Evolutionary conservation across 2,888 invertebrate genomes (phyloP).

Genomic region (Fissipunctia ypsillon): DNA sequence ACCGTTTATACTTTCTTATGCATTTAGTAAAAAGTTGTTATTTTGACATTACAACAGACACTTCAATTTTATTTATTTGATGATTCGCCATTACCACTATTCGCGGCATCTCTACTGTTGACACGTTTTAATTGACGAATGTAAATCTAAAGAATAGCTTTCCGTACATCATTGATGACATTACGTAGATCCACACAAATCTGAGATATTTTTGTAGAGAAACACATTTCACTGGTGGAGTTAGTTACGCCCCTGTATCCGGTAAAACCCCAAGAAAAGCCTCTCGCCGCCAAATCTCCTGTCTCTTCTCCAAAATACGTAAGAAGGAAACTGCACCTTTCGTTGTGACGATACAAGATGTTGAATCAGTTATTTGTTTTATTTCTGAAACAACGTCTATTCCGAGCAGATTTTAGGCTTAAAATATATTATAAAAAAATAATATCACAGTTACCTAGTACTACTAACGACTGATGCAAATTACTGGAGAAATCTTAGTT

Average conservation of each 20-base stretch:
- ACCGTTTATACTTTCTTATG: too few relatives aligned
- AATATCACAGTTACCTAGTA: constrained; percentile 9
- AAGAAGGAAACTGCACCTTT: constrained; percentile 55
- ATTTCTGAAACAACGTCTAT: background rate
- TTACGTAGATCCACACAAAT: constrained; percentile 74
- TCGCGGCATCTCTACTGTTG: too few relatives aligned
- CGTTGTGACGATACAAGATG: constrained; percentile 36
- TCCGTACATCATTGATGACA: constrained; percentile 55
- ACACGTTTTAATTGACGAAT: constrained; percentile 59
- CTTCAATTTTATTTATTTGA: too few relatives aligned
- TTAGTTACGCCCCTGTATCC: constrained; percentile 83
- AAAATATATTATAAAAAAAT: background rate
- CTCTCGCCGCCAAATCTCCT: constrained; percentile 79
- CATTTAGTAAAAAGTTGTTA: too few relatives aligned
- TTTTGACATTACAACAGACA: too few relatives aligned
- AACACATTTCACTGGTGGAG: constrained; percentile 83
- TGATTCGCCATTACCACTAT: too few relatives aligned
- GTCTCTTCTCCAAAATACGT: constrained; percentile 78
- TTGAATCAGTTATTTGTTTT: too few relatives aligned
- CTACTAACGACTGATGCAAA: constrained; percentile 29
- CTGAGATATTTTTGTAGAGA: constrained; percentile 81
- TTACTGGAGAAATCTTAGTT: constrained; percentile 40
- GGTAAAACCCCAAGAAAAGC: constrained; percentile 77
- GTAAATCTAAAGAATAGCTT: constrained; percentile 44
- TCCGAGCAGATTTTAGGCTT: background rate